Evolutionary conservation across 2,113 vertebrate genomes (phyloP).

Genomic region (Mirza zaza): DNA sequence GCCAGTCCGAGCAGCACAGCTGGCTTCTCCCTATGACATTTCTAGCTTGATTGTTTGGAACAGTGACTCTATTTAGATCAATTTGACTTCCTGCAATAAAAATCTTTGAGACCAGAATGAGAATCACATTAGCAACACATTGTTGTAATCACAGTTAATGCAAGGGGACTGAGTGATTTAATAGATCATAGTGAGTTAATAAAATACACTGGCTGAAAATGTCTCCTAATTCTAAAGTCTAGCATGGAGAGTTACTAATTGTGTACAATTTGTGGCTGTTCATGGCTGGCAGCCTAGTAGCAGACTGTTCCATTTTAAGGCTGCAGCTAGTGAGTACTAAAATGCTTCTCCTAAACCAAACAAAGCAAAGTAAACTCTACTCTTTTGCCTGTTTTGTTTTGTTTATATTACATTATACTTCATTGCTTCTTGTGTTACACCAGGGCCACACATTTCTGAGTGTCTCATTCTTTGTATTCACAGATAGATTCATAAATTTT

Average conservation of each 20-base stretch:
- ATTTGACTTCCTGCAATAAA: conserved; percentile 36
- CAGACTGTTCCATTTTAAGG: conserved; percentile 43
- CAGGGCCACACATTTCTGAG: neutral
- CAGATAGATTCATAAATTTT: neutral
- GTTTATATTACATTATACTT: neutral
- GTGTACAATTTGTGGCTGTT: neutral
- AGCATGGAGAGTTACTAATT: neutral
- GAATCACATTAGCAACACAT: conserved; percentile 10
- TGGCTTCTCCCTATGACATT: conserved; percentile 38
- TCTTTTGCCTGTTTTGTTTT: neutral
- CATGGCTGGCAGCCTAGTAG: neutral
- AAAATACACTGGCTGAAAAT: conserved; percentile 48
- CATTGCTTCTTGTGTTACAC: neutral
- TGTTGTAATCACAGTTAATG: conserved; percentile 43
- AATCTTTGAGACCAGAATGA: neutral
- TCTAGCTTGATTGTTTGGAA: conserved; percentile 43
- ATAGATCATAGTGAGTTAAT: conserved; percentile 42
- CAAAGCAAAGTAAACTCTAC: neutral
- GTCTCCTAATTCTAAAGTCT: conserved; percentile 24
- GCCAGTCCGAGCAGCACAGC: neutral
- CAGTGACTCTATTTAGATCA: conserved; percentile 49
- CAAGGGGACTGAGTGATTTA: neutral
- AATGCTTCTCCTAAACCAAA: conserved; percentile 14
- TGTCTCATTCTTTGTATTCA: conserved; percentile 8
- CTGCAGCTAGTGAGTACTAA: neutral